Percentiles rank a stretch among this genome's conserved stretches.
Evolutionary conservation across 2,113 vertebrate species (phyloP).

Genomic region (Bombycilla garrulus): DNA sequence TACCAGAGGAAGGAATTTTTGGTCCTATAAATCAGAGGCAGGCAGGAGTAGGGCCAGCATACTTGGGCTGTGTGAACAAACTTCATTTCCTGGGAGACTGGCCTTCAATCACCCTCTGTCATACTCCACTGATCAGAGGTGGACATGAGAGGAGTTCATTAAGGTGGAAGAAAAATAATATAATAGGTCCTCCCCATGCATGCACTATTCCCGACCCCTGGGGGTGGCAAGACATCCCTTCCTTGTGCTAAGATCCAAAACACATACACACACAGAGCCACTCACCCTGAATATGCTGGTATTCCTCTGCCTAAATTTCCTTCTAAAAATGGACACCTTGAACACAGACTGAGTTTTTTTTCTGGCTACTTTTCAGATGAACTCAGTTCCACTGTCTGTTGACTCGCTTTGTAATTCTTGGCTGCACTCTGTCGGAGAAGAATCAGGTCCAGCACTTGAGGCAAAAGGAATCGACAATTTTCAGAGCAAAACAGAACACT

Average conservation of each 20-base stretch:
- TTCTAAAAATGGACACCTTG: slow-evolving; percentile 33
- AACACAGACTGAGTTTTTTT: not conserved
- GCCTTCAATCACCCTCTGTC: slow-evolving; percentile 77
- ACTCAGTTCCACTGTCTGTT: slow-evolving; percentile 47
- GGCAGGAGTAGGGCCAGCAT: slow-evolving; percentile 70
- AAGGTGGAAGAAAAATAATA: slow-evolving; percentile 76
- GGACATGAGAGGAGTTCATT: slow-evolving; percentile 80
- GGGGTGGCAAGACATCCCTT: slow-evolving; percentile 49
- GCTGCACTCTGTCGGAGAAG: slow-evolving; percentile 50
- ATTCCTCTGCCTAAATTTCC: slow-evolving; percentile 44
- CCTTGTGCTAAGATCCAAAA: slow-evolving; percentile 53
- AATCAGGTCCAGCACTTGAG: slow-evolving; percentile 23
- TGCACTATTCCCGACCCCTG: slow-evolving; percentile 71
- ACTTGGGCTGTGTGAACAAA: slow-evolving; percentile 77
- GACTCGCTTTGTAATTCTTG: slow-evolving; percentile 49
- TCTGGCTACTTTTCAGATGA: slow-evolving; percentile 39
- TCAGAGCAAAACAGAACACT: not conserved
- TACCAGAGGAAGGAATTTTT: slow-evolving; percentile 71
- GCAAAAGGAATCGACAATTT: slow-evolving; percentile 11
- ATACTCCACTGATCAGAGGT: slow-evolving; percentile 78
- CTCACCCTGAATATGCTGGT: slow-evolving; percentile 33
- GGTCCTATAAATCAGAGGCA: slow-evolving; percentile 73
- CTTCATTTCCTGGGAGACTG: slow-evolving; percentile 79
- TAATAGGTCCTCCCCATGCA: slow-evolving; percentile 68
- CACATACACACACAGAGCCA: slow-evolving; percentile 15